phyloP scores from a whole-genome alignment of 2,888 invertebrate species.

The Arctia plantaginis region DNA sequence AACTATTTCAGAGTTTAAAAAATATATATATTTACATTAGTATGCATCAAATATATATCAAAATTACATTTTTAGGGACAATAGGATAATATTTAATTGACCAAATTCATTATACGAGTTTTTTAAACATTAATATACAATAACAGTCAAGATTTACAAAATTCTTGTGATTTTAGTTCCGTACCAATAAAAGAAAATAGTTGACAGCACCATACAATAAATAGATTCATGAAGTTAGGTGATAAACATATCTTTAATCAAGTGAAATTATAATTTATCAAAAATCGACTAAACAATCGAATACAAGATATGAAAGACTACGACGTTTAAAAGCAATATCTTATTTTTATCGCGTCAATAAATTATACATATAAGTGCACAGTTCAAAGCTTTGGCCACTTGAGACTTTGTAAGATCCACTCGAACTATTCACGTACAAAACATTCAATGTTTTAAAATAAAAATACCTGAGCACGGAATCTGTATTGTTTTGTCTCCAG shows the following conservation, averaged over 20 bases:
- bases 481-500: slow-evolving; percentile 15
- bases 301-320: slow-evolving; percentile 19
- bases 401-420: slow-evolving; percentile 39
- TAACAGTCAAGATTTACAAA: neutral
- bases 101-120: no score
- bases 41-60: slow-evolving; percentile 8
- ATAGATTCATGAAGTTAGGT: no score
- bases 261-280: neutral
- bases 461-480: slow-evolving; percentile 22
- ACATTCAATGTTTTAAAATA: slow-evolving; percentile 14
- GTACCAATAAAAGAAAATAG: no score
- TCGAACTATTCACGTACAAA: slow-evolving; percentile 23
- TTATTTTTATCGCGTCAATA: slow-evolving; percentile 40
- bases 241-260: neutral
- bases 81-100: neutral
- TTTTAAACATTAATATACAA: no score
- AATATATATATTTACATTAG: slow-evolving; percentile 1
- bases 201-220: neutral
- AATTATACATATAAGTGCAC: slow-evolving; percentile 36
- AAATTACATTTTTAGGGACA: neutral
- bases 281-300: slow-evolving; percentile 32
- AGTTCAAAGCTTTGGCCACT: slow-evolving; percentile 42
- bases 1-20: neutral
- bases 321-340: slow-evolving; percentile 32
- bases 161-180: neutral